Evolutionary conservation across 2,113 vertebrate genomes (phyloP).

Genomic region (Deroptyus accipitrinus): DNA sequence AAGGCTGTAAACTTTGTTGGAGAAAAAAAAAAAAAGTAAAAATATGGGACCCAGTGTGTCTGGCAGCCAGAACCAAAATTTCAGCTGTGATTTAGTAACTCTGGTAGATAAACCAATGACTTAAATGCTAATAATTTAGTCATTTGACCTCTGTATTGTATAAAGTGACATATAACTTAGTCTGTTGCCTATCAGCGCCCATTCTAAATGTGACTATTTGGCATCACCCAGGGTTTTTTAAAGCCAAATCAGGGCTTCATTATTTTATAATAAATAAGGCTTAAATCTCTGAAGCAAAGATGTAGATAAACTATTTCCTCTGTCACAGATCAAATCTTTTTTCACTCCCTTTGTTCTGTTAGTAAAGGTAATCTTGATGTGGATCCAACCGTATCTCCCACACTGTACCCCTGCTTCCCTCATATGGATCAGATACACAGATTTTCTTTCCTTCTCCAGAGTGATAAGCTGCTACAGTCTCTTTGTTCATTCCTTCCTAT

Average conservation of each 20-base stretch:
- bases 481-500: constrained; percentile 25
- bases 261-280: constrained; percentile 2
- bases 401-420: background rate
- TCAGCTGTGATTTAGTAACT: background rate
- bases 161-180: background rate
- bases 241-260: background rate
- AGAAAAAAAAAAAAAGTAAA: background rate
- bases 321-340: background rate
- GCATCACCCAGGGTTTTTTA: background rate
- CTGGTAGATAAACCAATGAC: background rate
- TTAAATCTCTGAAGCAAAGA: background rate
- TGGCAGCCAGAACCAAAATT: background rate
- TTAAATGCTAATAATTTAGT: background rate
- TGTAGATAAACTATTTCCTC: background rate
- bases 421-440: background rate
- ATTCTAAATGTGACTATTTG: background rate
- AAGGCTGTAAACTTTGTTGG: background rate
- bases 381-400: background rate
- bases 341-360: background rate
- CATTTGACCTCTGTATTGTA: background rate
- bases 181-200: background rate
- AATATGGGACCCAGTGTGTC: background rate
- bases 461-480: background rate
- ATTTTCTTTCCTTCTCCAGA: background rate
- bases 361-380: background rate